A percentile compares a stretch with the other conserved stretches of the same genome.
Conservation (phyloP, 2,888 invertebrate species). For the Metacarcinus magister region DNA sequence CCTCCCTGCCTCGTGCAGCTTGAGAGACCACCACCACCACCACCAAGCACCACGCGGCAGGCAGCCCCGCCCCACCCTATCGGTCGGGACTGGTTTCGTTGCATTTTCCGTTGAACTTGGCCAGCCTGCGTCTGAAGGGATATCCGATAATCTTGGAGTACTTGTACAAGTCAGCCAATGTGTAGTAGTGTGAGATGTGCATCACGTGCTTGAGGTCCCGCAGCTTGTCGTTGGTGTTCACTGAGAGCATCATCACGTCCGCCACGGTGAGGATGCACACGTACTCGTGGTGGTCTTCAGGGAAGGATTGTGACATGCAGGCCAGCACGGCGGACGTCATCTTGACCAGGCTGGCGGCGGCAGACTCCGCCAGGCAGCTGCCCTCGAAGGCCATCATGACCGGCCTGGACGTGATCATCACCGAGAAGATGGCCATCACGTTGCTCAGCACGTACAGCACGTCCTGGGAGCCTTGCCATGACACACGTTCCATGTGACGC, state of each 20-base stretch:
- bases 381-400: background rate
- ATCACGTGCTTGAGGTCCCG: background rate
- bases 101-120: constrained; percentile 9
- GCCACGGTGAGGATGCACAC: background rate
- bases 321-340: background rate
- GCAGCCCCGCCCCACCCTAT: background rate
- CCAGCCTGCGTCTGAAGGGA: constrained; percentile 28
- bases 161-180: background rate
- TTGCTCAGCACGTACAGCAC: constrained; percentile 37
- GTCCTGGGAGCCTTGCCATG: background rate
- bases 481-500: background rate
- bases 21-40: background rate
- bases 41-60: background rate
- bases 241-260: constrained; percentile 35
- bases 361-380: background rate
- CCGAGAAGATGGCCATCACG: constrained; percentile 14
- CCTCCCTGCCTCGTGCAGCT: too few species aligned
- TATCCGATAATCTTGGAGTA: constrained; percentile 36
- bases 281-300: background rate
- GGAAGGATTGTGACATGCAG: background rate
- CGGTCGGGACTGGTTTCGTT: constrained; percentile 12
- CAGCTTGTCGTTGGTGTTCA: background rate
- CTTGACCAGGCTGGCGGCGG: constrained; percentile 17
- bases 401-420: background rate
- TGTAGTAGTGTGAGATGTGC: constrained; percentile 30